Evolutionary conservation across 2,113 vertebrate genomes (phyloP).

Genomic region (Lontra canadensis): DNA sequence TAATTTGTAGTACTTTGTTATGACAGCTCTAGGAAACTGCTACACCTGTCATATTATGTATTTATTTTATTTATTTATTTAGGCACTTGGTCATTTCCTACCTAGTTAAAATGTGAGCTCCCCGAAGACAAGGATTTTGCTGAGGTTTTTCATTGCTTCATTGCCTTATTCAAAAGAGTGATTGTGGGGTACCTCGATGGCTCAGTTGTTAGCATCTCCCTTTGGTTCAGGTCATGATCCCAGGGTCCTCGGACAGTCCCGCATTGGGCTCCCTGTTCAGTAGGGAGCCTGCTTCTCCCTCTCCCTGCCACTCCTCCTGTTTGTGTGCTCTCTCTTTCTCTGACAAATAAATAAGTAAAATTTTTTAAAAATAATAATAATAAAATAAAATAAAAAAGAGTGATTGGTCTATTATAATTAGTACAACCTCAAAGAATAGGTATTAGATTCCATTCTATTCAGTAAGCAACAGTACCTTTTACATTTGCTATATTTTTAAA

Average conservation of each 20-base stretch:
- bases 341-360: too few relatives aligned
- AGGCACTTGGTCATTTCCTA: neutral
- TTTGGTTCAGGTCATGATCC: too few relatives aligned
- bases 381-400: neutral
- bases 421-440: neutral
- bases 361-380: too few relatives aligned
- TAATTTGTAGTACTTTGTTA: neutral
- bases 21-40: neutral
- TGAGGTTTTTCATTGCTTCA: neutral
- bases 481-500: neutral
- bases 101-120: neutral
- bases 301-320: too few relatives aligned
- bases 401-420: neutral
- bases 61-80: neutral
- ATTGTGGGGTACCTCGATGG: too few relatives aligned
- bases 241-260: too few relatives aligned
- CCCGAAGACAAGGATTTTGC: neutral
- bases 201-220: too few relatives aligned
- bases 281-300: too few relatives aligned
- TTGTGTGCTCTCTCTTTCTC: too few relatives aligned
- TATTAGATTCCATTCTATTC: neutral
- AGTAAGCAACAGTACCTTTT: neutral
- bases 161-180: neutral
- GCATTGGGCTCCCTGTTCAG: too few relatives aligned
- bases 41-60: neutral